phyloP scores from a whole-genome alignment of 37 sponge, comb jelly and placozoan species.

The Corticium candelabrum region DNA sequence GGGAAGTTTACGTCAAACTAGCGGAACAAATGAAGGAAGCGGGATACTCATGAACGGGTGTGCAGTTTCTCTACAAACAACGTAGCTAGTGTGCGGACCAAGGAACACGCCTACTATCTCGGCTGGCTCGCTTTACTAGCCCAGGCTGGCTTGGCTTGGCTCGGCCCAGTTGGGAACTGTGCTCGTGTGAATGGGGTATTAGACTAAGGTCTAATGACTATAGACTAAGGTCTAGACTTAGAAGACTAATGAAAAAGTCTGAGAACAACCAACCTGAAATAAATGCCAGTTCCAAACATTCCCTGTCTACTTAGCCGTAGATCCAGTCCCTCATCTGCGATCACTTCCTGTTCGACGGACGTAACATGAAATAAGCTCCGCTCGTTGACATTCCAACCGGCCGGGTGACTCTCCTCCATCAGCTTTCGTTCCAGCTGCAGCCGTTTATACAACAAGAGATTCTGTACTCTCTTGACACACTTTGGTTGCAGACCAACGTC shows the following conservation, averaged over 20 bases:
- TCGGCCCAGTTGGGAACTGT: too few species aligned
- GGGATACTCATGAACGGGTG: too few species aligned
- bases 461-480: constrained; percentile 49
- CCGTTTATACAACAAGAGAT: constrained; percentile 38
- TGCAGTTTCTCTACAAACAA: too few species aligned
- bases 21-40: too few species aligned
- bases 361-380: constrained; percentile 52
- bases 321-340: constrained; percentile 70
- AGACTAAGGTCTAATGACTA: too few species aligned
- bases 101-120: too few species aligned
- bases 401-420: constrained; percentile 14
- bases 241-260: not conserved
- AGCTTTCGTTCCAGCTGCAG: constrained; percentile 34
- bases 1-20: too few species aligned
- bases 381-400: constrained; percentile 34
- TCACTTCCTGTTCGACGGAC: constrained; percentile 15
- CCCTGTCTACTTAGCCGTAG: constrained; percentile 36
- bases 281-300: constrained; percentile 61
- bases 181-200: too few species aligned
- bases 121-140: too few species aligned
- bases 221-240: too few species aligned
- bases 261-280: constrained; percentile 49
- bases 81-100: too few species aligned
- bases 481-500: constrained; percentile 2
- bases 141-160: too few species aligned